Conservation (phyloP, 2,888 invertebrate genomes). For the Ephialtes manifestator region DNA sequence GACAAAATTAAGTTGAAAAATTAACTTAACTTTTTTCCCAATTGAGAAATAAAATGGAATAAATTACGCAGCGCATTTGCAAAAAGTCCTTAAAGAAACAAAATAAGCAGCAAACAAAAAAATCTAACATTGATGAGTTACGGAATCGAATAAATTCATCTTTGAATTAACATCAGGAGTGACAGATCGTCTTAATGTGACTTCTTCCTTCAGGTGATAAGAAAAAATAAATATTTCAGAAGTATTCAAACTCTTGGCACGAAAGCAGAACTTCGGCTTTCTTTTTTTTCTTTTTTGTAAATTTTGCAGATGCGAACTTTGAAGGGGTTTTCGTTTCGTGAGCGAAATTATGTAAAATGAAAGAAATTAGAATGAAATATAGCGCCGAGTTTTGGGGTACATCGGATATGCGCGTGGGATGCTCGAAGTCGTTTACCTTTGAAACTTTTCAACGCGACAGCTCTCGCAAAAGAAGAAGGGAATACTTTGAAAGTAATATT, state of each 20-base stretch:
- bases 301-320: slow-evolving; percentile 29
- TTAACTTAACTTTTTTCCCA: too few relatives aligned
- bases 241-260: neutral
- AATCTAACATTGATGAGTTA: slow-evolving; percentile 29
- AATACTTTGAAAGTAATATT: slow-evolving; percentile 12
- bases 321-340: slow-evolving; percentile 37
- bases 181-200: neutral
- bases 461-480: neutral
- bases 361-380: slow-evolving; percentile 57
- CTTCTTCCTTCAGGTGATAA: neutral
- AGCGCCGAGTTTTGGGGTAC: slow-evolving; percentile 9
- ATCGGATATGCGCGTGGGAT: neutral
- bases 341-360: slow-evolving; percentile 49
- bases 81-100: too few relatives aligned
- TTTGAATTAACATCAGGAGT: slow-evolving; percentile 28
- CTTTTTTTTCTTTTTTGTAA: neutral
- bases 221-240: slow-evolving; percentile 2
- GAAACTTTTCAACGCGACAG: slow-evolving; percentile 19
- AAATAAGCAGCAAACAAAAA: neutral
- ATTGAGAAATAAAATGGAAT: too few relatives aligned
- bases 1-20: too few relatives aligned
- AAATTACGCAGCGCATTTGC: too few relatives aligned
- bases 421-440: slow-evolving; percentile 4
- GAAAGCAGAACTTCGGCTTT: neutral
- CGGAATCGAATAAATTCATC: slow-evolving; percentile 24